Percentiles rank a stretch among this genome's conserved stretches.
These are phyloP conservation scores for Phataginus tetradactyla DNA, from an alignment of 2,797 vertebrate genomes.

Conservation along the genomic window DNA sequence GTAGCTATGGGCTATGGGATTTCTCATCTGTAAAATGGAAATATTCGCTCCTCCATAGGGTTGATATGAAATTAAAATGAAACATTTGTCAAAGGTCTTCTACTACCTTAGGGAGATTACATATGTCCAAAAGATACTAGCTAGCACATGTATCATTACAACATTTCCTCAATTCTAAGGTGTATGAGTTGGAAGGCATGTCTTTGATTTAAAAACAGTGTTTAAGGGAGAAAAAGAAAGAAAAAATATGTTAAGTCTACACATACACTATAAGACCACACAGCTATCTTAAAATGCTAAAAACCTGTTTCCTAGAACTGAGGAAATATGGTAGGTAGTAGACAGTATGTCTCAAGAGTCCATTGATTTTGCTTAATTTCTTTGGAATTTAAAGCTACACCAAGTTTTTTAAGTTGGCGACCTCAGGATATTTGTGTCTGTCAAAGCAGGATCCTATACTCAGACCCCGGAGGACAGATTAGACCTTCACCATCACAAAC, in stretches of 20 bases:
- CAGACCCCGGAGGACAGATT: not conserved
- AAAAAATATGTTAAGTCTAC: not conserved
- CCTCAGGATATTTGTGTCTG: not conserved
- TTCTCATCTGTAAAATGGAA: not conserved
- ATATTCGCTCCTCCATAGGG: not conserved
- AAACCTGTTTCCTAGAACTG: slow-evolving; percentile 21
- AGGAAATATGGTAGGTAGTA: slow-evolving; percentile 7
- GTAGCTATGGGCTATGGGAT: not conserved
- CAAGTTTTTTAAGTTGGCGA: not conserved
- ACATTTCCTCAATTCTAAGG: not conserved
- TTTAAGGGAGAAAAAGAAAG: not conserved
- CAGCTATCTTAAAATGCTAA: slow-evolving; percentile 32
- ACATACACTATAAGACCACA: not conserved
- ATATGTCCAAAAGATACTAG: not conserved
- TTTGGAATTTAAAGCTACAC: slow-evolving; percentile 34
- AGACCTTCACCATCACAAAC: not conserved
- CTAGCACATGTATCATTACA: not conserved
- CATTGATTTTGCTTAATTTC: slow-evolving; percentile 48
- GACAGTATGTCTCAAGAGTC: not conserved
- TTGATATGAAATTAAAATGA: not conserved
- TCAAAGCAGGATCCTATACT: not conserved
- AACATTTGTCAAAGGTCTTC: not conserved
- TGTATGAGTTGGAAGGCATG: not conserved
- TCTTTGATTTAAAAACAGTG: not conserved
- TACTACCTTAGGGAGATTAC: not conserved